Evolutionary conservation across 1,140 invertebrate species (phyloP), one percentile per base, ranked within the genome.

Genomic region (Leptinotarsa undecemlineata): DNA sequence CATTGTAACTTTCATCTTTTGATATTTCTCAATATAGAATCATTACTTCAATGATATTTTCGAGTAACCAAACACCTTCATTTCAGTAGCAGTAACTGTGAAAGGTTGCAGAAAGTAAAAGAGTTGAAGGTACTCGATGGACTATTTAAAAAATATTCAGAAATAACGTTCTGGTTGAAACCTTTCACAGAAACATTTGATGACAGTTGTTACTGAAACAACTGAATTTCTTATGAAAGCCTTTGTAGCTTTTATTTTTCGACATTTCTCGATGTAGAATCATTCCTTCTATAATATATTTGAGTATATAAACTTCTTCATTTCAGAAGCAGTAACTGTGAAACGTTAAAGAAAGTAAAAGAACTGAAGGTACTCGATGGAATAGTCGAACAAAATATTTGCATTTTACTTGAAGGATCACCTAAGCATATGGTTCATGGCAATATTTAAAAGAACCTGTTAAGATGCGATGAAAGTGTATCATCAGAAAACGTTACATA

Each of bases 311-410:
- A 61, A 60, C 17, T 19, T 75, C 64, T 74, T 71, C 47, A 73
- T 73, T 85, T 72, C 80, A 92, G 90, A 79, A 87, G 33, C 15
- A 74, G 60, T 13, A 75, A 67, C 23, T 77, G 87, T 13, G 88
- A 88, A 26, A 89, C 91, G 2, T 72, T 90, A 70, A 98, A 97
- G 84, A 98, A 97, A 85, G 91, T 92, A 3, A 96, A 97, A 85
- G 93, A 97, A 84, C 86, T 98, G 0, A 94, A 94, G 84, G 96
- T 98, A 3, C 85, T 99, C 4, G 97, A 99, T 86, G 88, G 90
- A 5, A 99, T 98, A 87, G 88, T 95, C 2, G 97, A 96, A 0
- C 97, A 99, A 87, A 99, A 98, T 87, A 90, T 99, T 17, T 92
- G 92, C 15, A 99, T 99, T 81, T 86, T 98, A 6, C 86, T 98